Conservation (phyloP, 1,140 invertebrate species). For the Euura saliciscinereae region DNA sequence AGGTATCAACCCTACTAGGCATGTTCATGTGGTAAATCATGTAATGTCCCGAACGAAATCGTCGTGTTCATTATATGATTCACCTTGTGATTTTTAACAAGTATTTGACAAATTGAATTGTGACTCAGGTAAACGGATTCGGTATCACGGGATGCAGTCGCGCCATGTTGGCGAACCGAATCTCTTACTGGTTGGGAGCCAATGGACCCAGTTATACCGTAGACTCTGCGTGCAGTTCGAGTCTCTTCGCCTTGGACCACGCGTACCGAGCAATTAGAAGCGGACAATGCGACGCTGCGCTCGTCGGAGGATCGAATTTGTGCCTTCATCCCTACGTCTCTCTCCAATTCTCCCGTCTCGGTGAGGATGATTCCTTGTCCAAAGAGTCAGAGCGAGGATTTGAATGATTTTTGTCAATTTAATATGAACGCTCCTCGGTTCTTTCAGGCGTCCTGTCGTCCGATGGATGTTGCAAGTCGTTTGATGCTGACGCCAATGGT, state of each 20-base stretch:
- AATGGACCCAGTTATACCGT: conserved; percentile 81
- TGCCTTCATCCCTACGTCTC: conserved; percentile 85
- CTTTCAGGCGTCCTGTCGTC: conserved; percentile 80
- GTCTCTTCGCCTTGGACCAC: conserved; percentile 82
- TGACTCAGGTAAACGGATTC: conserved; percentile 48
- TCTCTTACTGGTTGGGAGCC: conserved; percentile 77
- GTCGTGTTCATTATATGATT: no score
- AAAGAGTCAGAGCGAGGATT: background rate
- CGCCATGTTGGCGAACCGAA: conserved; percentile 90
- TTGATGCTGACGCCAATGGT: conserved; percentile 82
- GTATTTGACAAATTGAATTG: no score
- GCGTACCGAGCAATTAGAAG: conserved; percentile 78
- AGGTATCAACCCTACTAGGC: conserved; percentile 36
- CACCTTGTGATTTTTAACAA: no score
- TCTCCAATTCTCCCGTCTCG: conserved; percentile 73
- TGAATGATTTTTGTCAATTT: background rate
- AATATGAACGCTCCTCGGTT: no score
- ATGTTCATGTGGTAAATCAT: no score
- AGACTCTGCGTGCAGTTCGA: conserved; percentile 92
- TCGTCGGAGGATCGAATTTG: conserved; percentile 85
- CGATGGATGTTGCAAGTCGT: conserved; percentile 88
- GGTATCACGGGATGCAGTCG: conserved; percentile 73
- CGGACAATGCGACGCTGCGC: conserved; percentile 83
- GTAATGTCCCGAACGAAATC: no score
- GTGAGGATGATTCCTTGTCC: conserved; percentile 26